Conservation (phyloP, 2,797 vertebrate species). For the Ptychadena robeensis region DNA sequence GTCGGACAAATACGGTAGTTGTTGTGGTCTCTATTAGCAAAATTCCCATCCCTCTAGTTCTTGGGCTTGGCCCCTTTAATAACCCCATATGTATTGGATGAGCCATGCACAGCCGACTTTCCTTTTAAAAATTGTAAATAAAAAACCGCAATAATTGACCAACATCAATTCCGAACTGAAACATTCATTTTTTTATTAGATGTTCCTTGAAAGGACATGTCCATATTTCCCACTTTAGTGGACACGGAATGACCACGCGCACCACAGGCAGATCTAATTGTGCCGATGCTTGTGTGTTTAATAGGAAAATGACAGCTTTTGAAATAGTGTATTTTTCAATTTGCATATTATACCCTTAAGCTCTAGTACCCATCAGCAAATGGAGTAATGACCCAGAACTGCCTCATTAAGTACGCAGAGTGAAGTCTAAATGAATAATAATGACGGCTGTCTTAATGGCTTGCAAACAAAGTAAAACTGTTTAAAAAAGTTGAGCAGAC, state of each 20-base stretch:
- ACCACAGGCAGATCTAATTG: slow-evolving; percentile 10
- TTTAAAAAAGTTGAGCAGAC: slow-evolving; percentile 13
- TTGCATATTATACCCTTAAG: slow-evolving; percentile 51
- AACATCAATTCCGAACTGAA: too few relatives aligned
- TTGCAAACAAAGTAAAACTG: slow-evolving; percentile 33
- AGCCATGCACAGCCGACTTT: too few relatives aligned
- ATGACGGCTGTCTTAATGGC: slow-evolving; percentile 23
- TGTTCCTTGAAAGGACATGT: background rate
- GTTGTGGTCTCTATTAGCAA: too few relatives aligned
- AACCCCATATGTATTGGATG: too few relatives aligned
- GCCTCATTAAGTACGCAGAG: slow-evolving; percentile 39
- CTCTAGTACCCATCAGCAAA: slow-evolving; percentile 30
- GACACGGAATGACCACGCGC: background rate
- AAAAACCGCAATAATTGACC: too few relatives aligned
- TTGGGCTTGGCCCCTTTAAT: too few relatives aligned
- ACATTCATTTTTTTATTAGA: too few relatives aligned
- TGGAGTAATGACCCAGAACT: slow-evolving; percentile 51
- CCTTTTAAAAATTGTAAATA: too few relatives aligned
- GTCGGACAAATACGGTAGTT: too few relatives aligned
- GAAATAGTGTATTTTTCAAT: slow-evolving; percentile 26
- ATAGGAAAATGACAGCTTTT: slow-evolving; percentile 30
- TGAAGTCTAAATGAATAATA: slow-evolving; percentile 45
- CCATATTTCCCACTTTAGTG: background rate
- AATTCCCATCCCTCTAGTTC: too few relatives aligned
- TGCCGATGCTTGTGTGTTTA: slow-evolving; percentile 21